Evolutionary conservation across 2,113 vertebrate genomes (phyloP).

Genomic region (Cochlearius cochlearius): DNA sequence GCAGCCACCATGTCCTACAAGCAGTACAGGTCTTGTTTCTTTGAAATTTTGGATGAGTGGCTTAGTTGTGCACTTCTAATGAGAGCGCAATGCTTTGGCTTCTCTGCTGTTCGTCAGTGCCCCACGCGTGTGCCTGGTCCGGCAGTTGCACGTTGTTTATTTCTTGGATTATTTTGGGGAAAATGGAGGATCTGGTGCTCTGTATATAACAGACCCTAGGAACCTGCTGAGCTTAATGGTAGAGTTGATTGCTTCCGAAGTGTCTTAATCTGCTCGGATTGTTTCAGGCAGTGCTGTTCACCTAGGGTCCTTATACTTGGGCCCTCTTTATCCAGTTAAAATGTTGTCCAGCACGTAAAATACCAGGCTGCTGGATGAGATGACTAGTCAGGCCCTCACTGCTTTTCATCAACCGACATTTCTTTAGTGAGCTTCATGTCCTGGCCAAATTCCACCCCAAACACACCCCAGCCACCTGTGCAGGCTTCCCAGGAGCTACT

Average conservation of each 20-base stretch:
- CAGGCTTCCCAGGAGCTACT: background rate
- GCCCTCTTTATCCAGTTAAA: background rate
- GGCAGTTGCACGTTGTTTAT: background rate
- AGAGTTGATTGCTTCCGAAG: background rate
- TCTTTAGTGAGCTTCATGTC: background rate
- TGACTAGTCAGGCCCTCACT: background rate
- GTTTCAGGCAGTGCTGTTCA: background rate
- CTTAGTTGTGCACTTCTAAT: background rate
- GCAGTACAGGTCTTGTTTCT: background rate
- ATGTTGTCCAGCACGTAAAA: background rate
- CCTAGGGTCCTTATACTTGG: background rate
- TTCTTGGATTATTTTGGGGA: background rate
- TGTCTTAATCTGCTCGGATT: background rate
- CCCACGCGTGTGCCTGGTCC: rapidly evolving
- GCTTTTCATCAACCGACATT: background rate
- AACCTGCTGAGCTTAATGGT: background rate
- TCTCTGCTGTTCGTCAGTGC: background rate
- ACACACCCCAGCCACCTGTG: background rate
- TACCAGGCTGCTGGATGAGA: background rate
- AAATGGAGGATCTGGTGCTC: background rate
- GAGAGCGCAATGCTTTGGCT: background rate
- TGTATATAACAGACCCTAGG: background rate
- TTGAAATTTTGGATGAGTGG: background rate
- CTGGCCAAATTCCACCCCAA: background rate
- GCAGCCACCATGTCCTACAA: background rate